Evolutionary conservation across 2,888 invertebrate species (phyloP), one percentile per base, ranked within the genome.

Genomic region (Calliphora vomitoria): DNA sequence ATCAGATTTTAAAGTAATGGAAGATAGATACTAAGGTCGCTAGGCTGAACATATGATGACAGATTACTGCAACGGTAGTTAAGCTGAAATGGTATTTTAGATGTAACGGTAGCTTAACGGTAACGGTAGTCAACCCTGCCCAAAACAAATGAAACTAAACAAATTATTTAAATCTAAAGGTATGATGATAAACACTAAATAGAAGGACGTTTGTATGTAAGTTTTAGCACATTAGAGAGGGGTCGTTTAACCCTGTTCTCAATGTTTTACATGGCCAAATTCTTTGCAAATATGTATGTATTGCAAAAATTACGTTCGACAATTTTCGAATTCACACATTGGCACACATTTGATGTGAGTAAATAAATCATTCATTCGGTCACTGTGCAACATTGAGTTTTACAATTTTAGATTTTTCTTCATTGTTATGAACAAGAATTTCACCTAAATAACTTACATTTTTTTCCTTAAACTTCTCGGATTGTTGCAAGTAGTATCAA

Each of bases 391-490:
- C n/a, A 68, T 58, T 66, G 38, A 6, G 44, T 8, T 47, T 69
- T 10, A 50, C 11, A 50, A 20, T 50, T 58, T 79, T 35, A 18
- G 11, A 79, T 35, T 35, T 55, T 20, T 58, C 25, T 66, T 55
- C 13, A 8, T 6, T 53, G 3, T 18, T 25, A 13, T 3, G 31
- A 44, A 44, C 11, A 53, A 50, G 6, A 50, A 62, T 25, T 64
- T 55, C 41, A 72, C 15, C 55, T 20, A 58, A 71, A 66, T 66
- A 72, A 78, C 83, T 84, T 79, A 84, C 84, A 66, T 84, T 35
- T 75, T n/a, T 76, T 69, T 58, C 20, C 41, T 62, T 18, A 41
- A 50, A 76, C 15, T 41, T 64, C 38, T 55, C 18, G n/a, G 35
- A 5, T 58, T 20, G 10, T 3, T 55, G 4, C 20, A 44, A 44